These are phyloP conservation scores for Heliothis virescens DNA, from an alignment of 1,140 invertebrate species.

Conservation along the genomic window DNA sequence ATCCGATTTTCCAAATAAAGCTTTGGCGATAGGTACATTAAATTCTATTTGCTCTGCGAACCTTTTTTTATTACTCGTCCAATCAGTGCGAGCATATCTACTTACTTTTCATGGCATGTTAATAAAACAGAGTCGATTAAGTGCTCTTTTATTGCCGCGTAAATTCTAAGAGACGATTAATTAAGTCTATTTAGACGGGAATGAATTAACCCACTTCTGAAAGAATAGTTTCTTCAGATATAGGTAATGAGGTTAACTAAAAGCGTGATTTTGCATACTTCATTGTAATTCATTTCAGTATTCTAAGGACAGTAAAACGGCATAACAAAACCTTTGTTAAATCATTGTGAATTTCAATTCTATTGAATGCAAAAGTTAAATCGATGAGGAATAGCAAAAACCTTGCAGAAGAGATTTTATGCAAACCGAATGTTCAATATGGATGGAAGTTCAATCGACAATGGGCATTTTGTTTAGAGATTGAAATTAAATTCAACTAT, in stretches of 20 bases:
- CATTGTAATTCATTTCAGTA: not conserved
- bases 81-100: not conserved
- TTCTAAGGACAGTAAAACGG: not conserved
- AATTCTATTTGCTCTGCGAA: not conserved
- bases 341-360: not conserved
- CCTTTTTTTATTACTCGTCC: slow-evolving; percentile 2
- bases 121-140: not conserved
- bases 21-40: not conserved
- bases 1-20: no score
- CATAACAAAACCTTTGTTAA: no score
- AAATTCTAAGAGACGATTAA: not conserved
- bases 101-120: not conserved
- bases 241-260: no score
- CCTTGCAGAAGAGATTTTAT: slow-evolving; percentile 23
- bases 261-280: not conserved
- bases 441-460: slow-evolving; percentile 15
- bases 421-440: slow-evolving; percentile 4
- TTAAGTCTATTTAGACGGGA: not conserved
- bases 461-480: not conserved
- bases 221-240: not conserved
- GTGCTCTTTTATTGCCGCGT: not conserved
- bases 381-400: not conserved
- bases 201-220: not conserved
- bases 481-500: not conserved
- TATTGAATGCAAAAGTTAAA: slow-evolving; percentile 16